Base-by-base conservation (phyloP, 2,113 vertebrate genomes). In the Rutilus rutilus region DNA sequence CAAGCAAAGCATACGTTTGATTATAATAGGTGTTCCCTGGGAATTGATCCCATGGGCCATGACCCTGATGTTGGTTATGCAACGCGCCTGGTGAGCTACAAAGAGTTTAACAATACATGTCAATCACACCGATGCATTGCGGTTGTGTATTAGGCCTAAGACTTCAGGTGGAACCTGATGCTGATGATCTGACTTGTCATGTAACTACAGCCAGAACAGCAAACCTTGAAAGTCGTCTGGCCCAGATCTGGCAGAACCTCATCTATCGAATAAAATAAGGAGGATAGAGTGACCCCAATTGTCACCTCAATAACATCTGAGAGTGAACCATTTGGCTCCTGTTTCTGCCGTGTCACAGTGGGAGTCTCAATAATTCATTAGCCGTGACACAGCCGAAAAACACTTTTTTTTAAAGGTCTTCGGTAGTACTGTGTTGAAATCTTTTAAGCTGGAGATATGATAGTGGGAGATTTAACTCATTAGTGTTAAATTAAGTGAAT, bases 271-370 rank as follows among this genome's bases (percentile, higher is more conserved):
- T 82, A 17, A 33, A 73, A 54, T 57, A 5, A 39, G 82, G 69
- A 82, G 89, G 89, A 89, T 88, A 79, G 85, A 79, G 76, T 85
- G 78, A 80, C 87, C 75, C 50, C 30, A 47, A 45, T 12, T 62
- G 42, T 30, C 59, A 82, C 73, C 50, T 84, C 23, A 76, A 73
- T 21, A 21, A 52, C 25, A 71, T 69, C 59, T 60, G 33, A 74
- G 50, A 42, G 39, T 57, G 33, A 60, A 69, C 83, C 78, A 17
- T 19, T 47, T 71, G 78, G 78, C 77, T 86, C 62, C n/a, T 21
- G 27, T 82, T 86, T 82, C 85, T 75, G 36, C 78, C 64, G 67
- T 36, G 50, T 75, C 42, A 60, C 19, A 23, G 27, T 15, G 57
- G 47, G 5, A 39, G 6, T 39, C 50, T 86, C 54, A 82, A 86